Conservation (phyloP, 30 jellyfish, hydroid and myxozoan genomes). For the Mastigias papua region DNA sequence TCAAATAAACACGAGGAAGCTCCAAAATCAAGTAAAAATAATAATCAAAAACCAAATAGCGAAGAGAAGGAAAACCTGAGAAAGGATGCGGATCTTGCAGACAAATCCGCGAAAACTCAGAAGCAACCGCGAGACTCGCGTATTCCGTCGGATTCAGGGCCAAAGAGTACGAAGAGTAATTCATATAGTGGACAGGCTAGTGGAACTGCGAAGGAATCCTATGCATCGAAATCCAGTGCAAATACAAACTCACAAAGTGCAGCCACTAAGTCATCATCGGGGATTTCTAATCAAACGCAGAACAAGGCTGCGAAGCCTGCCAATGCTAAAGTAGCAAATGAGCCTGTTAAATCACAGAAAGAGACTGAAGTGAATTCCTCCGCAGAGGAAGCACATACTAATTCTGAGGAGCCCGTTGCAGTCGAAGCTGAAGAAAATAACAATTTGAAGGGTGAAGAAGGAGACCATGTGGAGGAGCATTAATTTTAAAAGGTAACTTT, state of each 20-base stretch:
- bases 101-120: slow-evolving; percentile 62
- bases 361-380: slow-evolving; percentile 19
- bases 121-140: slow-evolving; percentile 78
- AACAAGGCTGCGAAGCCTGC: slow-evolving; percentile 32
- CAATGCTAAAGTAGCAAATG: not conserved
- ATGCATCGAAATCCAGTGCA: slow-evolving; percentile 87
- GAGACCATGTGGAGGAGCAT: slow-evolving; percentile 20
- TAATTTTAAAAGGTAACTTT: slow-evolving; percentile 9
- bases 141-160: slow-evolving; percentile 58
- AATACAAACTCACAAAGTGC: slow-evolving; percentile 46
- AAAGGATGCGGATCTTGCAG: slow-evolving; percentile 41
- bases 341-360: slow-evolving; percentile 6
- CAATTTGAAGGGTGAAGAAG: slow-evolving; percentile 31
- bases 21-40: slow-evolving; percentile 14
- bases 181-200: slow-evolving; percentile 68
- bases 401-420: not conserved
- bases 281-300: slow-evolving; percentile 4
- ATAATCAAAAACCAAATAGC: slow-evolving; percentile 2
- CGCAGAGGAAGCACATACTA: not conserved
- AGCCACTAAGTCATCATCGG: not conserved
- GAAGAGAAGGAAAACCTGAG: slow-evolving; percentile 32
- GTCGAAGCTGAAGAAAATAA: slow-evolving; percentile 30
- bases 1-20: slow-evolving; percentile 19
- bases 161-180: slow-evolving; percentile 38
- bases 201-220: slow-evolving; percentile 80